These are phyloP conservation scores for Thinocorus orbignyianus DNA, from an alignment of 2,113 vertebrate genomes.

Conservation along the genomic window DNA sequence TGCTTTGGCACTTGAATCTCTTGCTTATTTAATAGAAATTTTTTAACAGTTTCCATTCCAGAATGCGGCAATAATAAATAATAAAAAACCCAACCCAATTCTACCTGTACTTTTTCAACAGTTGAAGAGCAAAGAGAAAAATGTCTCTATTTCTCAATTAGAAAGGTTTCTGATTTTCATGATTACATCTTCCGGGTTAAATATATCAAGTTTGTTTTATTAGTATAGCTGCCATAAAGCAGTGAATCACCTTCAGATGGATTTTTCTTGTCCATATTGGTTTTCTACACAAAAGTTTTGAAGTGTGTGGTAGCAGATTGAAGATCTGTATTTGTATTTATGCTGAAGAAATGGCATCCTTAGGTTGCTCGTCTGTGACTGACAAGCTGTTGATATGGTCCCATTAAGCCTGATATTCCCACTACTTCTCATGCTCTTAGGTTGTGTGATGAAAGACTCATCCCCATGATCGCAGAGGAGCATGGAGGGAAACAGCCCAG, in stretches of 20 bases:
- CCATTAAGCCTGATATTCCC: not conserved
- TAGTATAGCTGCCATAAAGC: not conserved
- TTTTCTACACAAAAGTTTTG: not conserved
- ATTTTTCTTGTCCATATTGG: not conserved
- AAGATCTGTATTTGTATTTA: not conserved
- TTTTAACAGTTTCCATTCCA: not conserved
- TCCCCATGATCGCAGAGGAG: not conserved
- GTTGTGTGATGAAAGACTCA: not conserved
- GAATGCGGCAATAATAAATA: not conserved
- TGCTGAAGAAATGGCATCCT: not conserved
- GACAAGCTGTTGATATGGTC: not conserved
- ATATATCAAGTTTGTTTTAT: accelerated
- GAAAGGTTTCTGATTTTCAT: not conserved
- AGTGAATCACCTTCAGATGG: not conserved
- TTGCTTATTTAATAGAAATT: not conserved
- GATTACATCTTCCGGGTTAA: not conserved
- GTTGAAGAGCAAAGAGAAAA: not conserved
- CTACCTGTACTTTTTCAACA: not conserved
- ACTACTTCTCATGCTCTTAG: not conserved
- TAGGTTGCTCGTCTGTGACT: not conserved
- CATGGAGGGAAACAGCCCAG: not conserved
- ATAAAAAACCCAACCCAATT: not conserved
- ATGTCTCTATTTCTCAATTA: too few species aligned
- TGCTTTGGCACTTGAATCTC: not conserved
- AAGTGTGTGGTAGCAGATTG: not conserved